Base-by-base conservation (phyloP, 92 coral and sea anemone genomes). In the Porites evermanni region DNA sequence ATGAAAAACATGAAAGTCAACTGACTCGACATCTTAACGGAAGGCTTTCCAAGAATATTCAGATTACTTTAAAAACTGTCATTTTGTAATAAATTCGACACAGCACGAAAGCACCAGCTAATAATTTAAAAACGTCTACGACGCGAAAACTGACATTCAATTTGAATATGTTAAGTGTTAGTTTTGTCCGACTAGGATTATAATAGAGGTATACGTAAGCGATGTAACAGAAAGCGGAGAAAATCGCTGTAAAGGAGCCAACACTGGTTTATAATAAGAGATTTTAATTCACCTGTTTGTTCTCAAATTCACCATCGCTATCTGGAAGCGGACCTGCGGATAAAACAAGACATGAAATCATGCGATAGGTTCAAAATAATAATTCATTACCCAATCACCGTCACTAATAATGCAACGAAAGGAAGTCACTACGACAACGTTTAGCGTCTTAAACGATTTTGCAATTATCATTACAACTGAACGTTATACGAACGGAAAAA, bases 241-340 rank as follows among this genome's bases (percentile, higher is more conserved):
- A 56, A 56, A 14, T 56, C 61, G 61, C 61, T 56, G 4, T 11
- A 56, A 56, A 56, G 16, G 4, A 14, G 13, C 61, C 13, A 56
- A 0, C 61, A 14, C 2, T 3, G 9, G 19, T 16, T 14, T 81
- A 54, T 29, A n/a, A 69, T 8, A 26, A 10, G 24, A 77, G 13
- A 24, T 23, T 18, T 77, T 12, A 68, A 8, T 32, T 79, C 72
- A 90, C 93, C 93, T 90, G 84, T 78, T 85, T 79, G 10, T 73
- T 19, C 10, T 61, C 81, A 14, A 74, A 32, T 74, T 79, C 89
- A 9, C 67, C 85, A 52, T 87, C 88, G 53, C 80, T 84, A 77
- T 70, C 93, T 73, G 93, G 93, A 59, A 85, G 77, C 10, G 78
- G 79, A 24, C 90, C 93, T 90, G 90, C 8, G 61, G 74, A 9